Percentiles rank a stretch among this genome's conserved stretches.
Conservation (phyloP, 2,797 vertebrate species). For the Cirrhinus molitorella region DNA sequence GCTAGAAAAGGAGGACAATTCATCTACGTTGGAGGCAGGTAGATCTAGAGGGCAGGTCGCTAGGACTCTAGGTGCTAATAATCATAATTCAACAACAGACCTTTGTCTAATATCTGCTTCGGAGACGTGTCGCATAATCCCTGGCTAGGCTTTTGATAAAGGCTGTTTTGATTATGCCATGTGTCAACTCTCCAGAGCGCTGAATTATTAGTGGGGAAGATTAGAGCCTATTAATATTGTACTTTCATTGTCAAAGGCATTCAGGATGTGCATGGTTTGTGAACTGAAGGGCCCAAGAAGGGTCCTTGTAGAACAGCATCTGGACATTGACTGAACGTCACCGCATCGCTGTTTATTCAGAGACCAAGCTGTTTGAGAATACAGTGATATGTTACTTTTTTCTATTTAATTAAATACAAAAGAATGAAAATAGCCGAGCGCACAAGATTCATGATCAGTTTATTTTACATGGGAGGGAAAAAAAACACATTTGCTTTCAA, state of each 20-base stretch:
- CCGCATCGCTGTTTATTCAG: neutral
- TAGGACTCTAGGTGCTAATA: slow-evolving; percentile 32
- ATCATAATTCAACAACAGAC: slow-evolving; percentile 38
- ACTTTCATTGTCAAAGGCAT: slow-evolving; percentile 30
- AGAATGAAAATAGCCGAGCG: neutral
- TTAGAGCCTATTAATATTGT: slow-evolving; percentile 45
- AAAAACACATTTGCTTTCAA: neutral
- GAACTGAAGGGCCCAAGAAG: slow-evolving; percentile 27
- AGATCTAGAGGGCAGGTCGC: slow-evolving; percentile 33
- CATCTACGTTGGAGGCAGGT: too few relatives aligned
- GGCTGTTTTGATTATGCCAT: slow-evolving; percentile 53
- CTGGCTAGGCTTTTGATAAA: slow-evolving; percentile 49
- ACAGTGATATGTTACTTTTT: neutral
- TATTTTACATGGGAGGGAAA: neutral
- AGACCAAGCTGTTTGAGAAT: slow-evolving; percentile 7
- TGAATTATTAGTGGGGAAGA: slow-evolving; percentile 45
- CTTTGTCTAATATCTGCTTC: slow-evolving; percentile 53
- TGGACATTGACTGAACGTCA: slow-evolving; percentile 13
- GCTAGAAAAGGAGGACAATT: too few relatives aligned
- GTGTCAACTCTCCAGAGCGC: slow-evolving; percentile 43
- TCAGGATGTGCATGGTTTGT: slow-evolving; percentile 25
- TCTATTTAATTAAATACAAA: neutral
- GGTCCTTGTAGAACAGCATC: slow-evolving; percentile 26
- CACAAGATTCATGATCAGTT: neutral
- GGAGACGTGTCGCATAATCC: slow-evolving; percentile 44